phyloP scores from a whole-genome alignment of 2,888 invertebrate genomes.

The Temnothorax unifasciatus region DNA sequence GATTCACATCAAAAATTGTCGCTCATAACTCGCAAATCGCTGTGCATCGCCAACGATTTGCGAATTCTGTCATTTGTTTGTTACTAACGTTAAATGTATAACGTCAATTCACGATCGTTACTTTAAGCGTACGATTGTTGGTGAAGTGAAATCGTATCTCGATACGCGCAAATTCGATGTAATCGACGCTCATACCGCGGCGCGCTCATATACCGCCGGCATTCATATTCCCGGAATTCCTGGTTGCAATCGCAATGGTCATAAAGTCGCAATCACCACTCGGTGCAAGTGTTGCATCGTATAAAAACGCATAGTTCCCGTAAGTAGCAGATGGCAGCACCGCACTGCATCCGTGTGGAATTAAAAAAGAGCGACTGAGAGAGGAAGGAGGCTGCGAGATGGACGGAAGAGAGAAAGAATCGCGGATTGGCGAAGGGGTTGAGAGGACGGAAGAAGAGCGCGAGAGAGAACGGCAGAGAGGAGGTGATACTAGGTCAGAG shows the following conservation, averaged over 20 bases:
- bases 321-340: conserved; percentile 83
- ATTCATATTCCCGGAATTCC: conserved; percentile 39
- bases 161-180: background rate
- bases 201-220: conserved; percentile 9
- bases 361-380: conserved; percentile 70
- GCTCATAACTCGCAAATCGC: background rate
- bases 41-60: background rate
- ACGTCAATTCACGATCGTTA: background rate
- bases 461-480: background rate
- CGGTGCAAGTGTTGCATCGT: conserved; percentile 62
- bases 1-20: background rate
- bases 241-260: conserved; percentile 27
- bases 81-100: background rate
- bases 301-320: conserved; percentile 76
- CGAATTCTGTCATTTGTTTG: background rate
- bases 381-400: conserved; percentile 58
- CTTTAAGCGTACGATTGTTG: background rate
- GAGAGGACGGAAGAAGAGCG: conserved; percentile 29
- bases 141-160: background rate
- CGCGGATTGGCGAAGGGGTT: conserved; percentile 26
- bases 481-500: background rate
- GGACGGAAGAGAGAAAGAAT: conserved; percentile 59
- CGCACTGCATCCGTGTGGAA: conserved; percentile 73
- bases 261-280: conserved; percentile 38
- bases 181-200: background rate